Base-by-base conservation (phyloP, 2,888 invertebrate genomes). In the Nephrotoma flavescens region DNA sequence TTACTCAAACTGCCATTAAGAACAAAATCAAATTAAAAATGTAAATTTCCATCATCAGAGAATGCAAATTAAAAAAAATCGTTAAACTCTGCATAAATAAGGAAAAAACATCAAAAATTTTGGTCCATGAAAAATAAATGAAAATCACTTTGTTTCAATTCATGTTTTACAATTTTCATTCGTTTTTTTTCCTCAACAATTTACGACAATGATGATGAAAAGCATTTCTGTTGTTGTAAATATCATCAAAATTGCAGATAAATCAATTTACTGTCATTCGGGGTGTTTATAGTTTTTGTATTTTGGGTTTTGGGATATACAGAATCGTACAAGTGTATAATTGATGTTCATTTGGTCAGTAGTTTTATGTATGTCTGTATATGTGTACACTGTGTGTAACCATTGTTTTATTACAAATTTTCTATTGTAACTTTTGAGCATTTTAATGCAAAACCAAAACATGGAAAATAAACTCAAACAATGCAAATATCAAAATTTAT, bases 281-380 rank as follows among this genome's bases (percentile, higher is more conserved):
- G 71, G 42, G 84, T 84, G 84, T 84, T 84, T 42, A 42, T 84
- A 71, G 15, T 31, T 31, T n/a, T 31, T 71, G 6, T 44, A 9
- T 44, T 44, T 44, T 44, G 6, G 7, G 71, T 71, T 31, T 71
- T 19, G 57, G 15, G n/a, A 19, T 31, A 42, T 42, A 84, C 3
- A 83, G 42, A 84, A 84, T 84, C 84, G 42, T 84, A 84, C 84
- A 84, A 84, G 42, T 84, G 84, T 84, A 84, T 84, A 84, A 84
- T 84, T 84, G 84, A 84, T 84, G 84, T 84, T 84, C 84, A 42
- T 84, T 84, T 84, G 84, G 71, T 9, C 71, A 52, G 71, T 71
- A 71, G 19, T 31, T 71, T 71, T 7, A 7, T 31, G 31, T 71
- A 19, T 19, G 19, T 71, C 15, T 12, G n/a, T 52, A 15, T 52